Evolutionary conservation across 2,888 invertebrate genomes (phyloP).

Genomic region (Minunthozetes semirufus): DNA sequence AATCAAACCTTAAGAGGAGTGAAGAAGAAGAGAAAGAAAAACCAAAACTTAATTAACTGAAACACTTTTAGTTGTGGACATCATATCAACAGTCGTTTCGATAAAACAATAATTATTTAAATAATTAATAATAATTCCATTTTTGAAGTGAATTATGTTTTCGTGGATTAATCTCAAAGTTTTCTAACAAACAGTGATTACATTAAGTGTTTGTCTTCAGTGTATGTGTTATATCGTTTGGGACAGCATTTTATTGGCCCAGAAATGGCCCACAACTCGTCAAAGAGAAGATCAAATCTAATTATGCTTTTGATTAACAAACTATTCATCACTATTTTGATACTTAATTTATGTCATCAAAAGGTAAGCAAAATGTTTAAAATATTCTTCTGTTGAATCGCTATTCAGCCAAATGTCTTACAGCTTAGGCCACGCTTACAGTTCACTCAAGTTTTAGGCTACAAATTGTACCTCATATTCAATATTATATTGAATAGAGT

Average conservation of each 20-base stretch:
- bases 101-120: neutral
- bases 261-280: neutral
- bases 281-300: neutral
- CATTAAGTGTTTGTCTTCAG: neutral
- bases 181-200: too few relatives aligned
- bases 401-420: too few relatives aligned
- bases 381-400: neutral
- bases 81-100: neutral
- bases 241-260: neutral
- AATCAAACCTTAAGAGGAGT: slow-evolving; percentile 24
- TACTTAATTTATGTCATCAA: slow-evolving; percentile 3
- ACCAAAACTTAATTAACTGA: neutral
- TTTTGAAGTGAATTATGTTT: neutral
- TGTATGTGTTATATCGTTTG: neutral
- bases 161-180: neutral
- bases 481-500: too few relatives aligned
- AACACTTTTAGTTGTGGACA: neutral
- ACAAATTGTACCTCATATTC: too few relatives aligned
- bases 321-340: slow-evolving; percentile 10
- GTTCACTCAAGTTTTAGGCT: too few relatives aligned
- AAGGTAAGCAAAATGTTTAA: neutral
- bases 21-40: slow-evolving; percentile 6
- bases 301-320: neutral
- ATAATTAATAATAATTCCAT: neutral
- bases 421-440: neutral